Evolutionary conservation across 2,888 invertebrate genomes (phyloP).

Genomic region (Hartigia nigra): DNA sequence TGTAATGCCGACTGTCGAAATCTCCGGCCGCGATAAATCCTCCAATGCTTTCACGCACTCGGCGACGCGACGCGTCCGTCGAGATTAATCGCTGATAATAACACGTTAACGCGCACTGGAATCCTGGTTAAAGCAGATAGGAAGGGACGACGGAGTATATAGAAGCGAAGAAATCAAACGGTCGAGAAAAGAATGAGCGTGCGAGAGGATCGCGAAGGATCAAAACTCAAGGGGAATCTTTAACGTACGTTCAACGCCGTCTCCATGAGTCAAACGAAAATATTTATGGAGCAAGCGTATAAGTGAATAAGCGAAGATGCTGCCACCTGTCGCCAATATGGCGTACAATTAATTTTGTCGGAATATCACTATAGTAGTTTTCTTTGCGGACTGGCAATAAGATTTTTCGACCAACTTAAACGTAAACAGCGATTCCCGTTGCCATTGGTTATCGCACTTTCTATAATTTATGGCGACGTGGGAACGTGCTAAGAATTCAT

Average conservation of each 20-base stretch:
- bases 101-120: neutral
- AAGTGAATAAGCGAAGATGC: neutral
- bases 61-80: conserved; percentile 2
- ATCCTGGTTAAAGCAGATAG: neutral
- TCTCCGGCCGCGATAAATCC: neutral
- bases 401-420: neutral
- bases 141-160: neutral
- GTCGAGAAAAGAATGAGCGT: neutral
- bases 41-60: neutral
- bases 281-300: neutral
- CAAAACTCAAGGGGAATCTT: neutral
- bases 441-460: neutral
- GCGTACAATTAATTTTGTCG: neutral
- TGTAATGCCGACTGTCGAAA: conserved; percentile 2
- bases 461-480: neutral
- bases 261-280: neutral
- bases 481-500: neutral
- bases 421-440: neutral
- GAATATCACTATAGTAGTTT: neutral
- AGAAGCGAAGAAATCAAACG: neutral
- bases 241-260: too few relatives aligned
- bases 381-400: neutral
- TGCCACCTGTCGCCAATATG: neutral
- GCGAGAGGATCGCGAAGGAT: neutral
- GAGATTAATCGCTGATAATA: conserved; percentile 8